A percentile compares a stretch with the other conserved stretches of the same genome.
Conservation (phyloP, 1,140 invertebrate genomes). For the Musca domestica region DNA sequence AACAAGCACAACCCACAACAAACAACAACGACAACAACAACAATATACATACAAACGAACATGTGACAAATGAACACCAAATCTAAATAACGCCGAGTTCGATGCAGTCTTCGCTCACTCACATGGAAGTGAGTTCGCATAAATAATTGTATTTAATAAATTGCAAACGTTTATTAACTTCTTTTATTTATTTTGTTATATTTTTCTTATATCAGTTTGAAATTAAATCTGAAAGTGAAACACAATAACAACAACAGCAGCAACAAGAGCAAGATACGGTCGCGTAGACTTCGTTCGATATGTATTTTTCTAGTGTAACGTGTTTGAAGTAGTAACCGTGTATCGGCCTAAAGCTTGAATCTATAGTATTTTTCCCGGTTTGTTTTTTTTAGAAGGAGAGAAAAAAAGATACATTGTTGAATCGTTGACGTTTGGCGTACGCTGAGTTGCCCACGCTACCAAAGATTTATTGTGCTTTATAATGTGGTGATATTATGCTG, state of each 20-base stretch:
- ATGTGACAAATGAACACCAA: too few species aligned
- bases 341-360: too few species aligned
- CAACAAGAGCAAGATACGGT: too few species aligned
- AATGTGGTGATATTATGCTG: not conserved
- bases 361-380: too few species aligned
- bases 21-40: not conserved
- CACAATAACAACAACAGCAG: not conserved
- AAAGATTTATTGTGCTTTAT: constrained; percentile 18
- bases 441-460: constrained; percentile 17
- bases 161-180: constrained; percentile 1
- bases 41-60: too few species aligned
- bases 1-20: not conserved
- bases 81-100: too few species aligned
- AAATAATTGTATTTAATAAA: constrained; percentile 9
- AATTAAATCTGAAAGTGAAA: constrained; percentile 15
- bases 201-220: constrained; percentile 4
- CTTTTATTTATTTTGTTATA: not conserved
- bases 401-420: not conserved
- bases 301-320: too few species aligned
- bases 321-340: too few species aligned
- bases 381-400: too few species aligned
- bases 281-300: not conserved
- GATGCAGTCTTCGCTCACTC: too few species aligned
- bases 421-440: constrained; percentile 17
- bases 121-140: too few species aligned